A percentile compares a stretch with the other conserved stretches of the same genome.
These are phyloP conservation scores for Lycia hirtaria DNA, from an alignment of 2,888 invertebrate species.

Conservation along the genomic window DNA sequence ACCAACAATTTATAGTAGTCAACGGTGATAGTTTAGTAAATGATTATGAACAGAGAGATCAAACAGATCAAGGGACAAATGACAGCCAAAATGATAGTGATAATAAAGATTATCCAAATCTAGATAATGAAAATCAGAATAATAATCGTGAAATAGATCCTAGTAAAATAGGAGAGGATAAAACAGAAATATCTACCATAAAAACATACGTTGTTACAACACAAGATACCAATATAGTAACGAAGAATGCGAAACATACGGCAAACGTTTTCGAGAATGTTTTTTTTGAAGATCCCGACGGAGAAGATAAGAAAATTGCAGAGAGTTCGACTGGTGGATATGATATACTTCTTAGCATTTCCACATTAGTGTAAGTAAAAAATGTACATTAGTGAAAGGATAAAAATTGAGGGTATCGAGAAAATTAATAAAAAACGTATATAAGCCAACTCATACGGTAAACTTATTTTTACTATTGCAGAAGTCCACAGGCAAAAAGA, in stretches of 20 bases:
- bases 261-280: constrained; percentile 20
- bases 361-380: constrained; percentile 58
- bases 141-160: background rate
- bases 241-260: constrained; percentile 1
- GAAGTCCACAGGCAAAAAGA: constrained; percentile 31
- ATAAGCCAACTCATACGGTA: no score
- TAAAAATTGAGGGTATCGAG: no score
- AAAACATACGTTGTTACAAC: background rate
- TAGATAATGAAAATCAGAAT: background rate
- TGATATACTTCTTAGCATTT: constrained; percentile 52
- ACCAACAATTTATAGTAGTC: background rate
- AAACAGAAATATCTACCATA: background rate
- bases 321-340: constrained; percentile 34
- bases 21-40: constrained; percentile 11
- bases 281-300: constrained; percentile 27
- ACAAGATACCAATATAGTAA: background rate
- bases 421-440: no score
- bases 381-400: no score
- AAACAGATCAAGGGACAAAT: background rate
- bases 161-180: background rate
- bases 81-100: background rate
- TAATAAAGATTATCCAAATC: background rate
- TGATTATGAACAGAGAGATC: constrained; percentile 2
- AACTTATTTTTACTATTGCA: no score
- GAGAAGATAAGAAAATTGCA: constrained; percentile 25